Base-by-base conservation (phyloP, 2,888 invertebrate species). In the Chrysolina oricalcia region DNA sequence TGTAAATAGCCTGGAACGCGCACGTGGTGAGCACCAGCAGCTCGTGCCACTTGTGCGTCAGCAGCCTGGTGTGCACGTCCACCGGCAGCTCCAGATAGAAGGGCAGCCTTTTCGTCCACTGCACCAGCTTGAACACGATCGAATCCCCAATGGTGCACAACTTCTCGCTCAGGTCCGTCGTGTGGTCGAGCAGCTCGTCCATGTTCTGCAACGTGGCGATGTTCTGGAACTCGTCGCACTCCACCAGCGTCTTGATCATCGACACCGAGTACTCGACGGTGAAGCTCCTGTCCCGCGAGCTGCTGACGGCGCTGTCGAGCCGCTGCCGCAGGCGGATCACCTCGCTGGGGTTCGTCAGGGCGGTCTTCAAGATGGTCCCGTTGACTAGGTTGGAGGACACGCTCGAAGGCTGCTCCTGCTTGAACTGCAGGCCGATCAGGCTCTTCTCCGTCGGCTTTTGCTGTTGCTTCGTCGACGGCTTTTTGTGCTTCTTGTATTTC, bases 41-140 rank as follows among this genome's bases (percentile, higher is more conserved):
- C 91, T 97, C 97, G 89, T 98, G 98, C 99, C 99, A 99, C 90
- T 98, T 97, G 90, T 97, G 97, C 87, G 98, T 98, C 86, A 99
- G 91, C 83, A 99, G 91, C 90, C 97, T 95, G 80, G 98, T 98
- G 89, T 97, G 98, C 78, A 97, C 96, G 90, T 98, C 97, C 86
- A 98, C 96, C 70, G 98, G 98, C 83, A 99, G 93, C 90, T 98
- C 97, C 89, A 95, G 92, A 89, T 98, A 99, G 90, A 99, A 99
- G 74, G 99, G 98, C 89, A 99, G 91, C 90, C 97, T 94, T 90
- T 98, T 98, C 86, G 98, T 98, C 99, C 99, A 99, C 89, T 98
- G 97, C 82, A 99, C 98, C 91, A 99, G 93, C 90, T 98, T 98
- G 91, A 97, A 97, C 74, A 99, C 98, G 86, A 99, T 98, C 82